phyloP scores from a whole-genome alignment of 2,797 vertebrate species.

The Hoplostethus mediterraneus region DNA sequence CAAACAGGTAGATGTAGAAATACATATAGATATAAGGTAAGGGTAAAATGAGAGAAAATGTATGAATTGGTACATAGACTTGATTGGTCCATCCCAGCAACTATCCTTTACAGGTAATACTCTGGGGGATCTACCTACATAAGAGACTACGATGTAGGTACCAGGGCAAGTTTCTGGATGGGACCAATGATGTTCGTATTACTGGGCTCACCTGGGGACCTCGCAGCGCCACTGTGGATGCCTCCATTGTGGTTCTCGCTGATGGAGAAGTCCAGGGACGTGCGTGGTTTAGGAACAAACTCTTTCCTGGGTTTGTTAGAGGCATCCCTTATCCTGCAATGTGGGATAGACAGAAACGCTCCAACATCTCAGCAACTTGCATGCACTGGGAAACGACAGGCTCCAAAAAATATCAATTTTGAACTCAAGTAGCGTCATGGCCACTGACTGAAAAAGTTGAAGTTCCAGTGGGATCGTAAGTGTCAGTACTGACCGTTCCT shows the following conservation, averaged over 20 bases:
- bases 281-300: conserved; percentile 91
- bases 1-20: not conserved
- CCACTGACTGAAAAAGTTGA: not conserved
- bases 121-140: not conserved
- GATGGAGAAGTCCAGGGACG: conserved; percentile 90
- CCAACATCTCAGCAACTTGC: not conserved
- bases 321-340: conserved; percentile 91
- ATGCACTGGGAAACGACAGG: not conserved
- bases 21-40: conserved; percentile 1
- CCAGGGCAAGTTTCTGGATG: conserved; percentile 36
- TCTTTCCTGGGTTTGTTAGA: conserved; percentile 92
- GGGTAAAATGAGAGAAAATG: conserved; percentile 8
- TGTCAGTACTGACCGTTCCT: conserved; percentile 87
- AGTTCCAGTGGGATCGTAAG: not conserved
- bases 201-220: conserved; percentile 89
- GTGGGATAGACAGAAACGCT: conserved; percentile 6
- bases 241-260: conserved; percentile 94
- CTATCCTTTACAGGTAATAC: not conserved
- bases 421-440: too few relatives aligned
- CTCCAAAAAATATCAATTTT: not conserved
- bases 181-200: not conserved
- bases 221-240: conserved; percentile 88
- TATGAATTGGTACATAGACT: conserved; percentile 13
- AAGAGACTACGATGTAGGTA: not conserved
- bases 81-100: conserved; percentile 27